Evolutionary conservation across 1,140 invertebrate species (phyloP), one percentile per base, ranked within the genome.

Genomic region (Fopius arisanus): DNA sequence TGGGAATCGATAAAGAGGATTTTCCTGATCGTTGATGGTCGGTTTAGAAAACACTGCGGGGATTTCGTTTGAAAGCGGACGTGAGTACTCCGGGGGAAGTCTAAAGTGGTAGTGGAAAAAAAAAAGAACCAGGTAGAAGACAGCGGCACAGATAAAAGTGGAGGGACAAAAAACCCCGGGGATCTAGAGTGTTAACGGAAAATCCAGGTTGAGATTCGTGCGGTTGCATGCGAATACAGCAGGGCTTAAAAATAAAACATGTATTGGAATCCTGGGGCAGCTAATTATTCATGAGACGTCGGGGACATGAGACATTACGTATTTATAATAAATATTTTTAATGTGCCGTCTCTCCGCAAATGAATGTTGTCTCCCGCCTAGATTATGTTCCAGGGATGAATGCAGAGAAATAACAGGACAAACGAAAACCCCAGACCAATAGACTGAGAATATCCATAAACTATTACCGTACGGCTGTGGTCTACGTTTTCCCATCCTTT

Each of bases 181-280:
- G 51, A 76, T 65, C n/a, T 65, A 1, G 29, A 65, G 73, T 69
- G 40, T 63, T 71, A 59, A 19, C 68, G 73, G 63, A 67, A 75
- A 62, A 75, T 54, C 43, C 68, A 70, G 21, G 12, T 19, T 59
- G 28, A 3, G 28, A 66, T 51, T 48, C 63, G 62, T 67, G 70
- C 26, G 70, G 62, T 72, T 66, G 62, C 40, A 72, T 72, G 65
- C 41, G 14, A 73, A 43, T 5, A 67, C 51, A 19, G 14, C 16
- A 5, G 51, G 26, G 12, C 16, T 66, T 37, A 12, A 23, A 31
- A n/a, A 66, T 21, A 19, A 21, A 51, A 7, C 9, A 6, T 63
- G 59, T 26, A 63, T 63, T 29, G 21, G 29, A n/a, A 63, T 21
- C n/a, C n/a, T n/a, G 1, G 62, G 28, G 2, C 5, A 66, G 19